A percentile compares a stretch with the other conserved stretches of the same genome.
These are phyloP conservation scores for Megastigmus dorsalis DNA, from an alignment of 2,888 invertebrate species.

Conservation along the genomic window DNA sequence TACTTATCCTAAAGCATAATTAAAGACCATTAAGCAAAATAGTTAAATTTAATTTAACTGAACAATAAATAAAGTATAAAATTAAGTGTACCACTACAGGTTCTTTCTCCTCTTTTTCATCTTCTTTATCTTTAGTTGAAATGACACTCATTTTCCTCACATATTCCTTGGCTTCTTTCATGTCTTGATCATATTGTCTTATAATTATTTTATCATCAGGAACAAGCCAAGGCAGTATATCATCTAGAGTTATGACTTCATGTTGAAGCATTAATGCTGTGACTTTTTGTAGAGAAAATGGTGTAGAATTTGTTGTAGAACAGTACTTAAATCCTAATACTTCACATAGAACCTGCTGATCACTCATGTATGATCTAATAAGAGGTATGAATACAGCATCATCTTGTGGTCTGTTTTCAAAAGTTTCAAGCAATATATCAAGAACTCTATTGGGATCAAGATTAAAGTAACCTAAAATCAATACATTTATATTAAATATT, in stretches of 20 bases:
- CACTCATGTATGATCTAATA: conserved; percentile 90
- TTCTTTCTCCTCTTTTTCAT: conserved; percentile 82
- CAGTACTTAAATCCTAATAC: conserved; percentile 94
- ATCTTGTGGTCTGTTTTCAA: conserved; percentile 90
- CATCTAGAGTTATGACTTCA: conserved; percentile 88
- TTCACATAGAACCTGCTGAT: conserved; percentile 91
- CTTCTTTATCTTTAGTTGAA: conserved; percentile 86
- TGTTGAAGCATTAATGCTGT: conserved; percentile 93
- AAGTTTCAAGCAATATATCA: conserved; percentile 96
- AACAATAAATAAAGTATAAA: neutral
- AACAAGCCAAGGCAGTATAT: conserved; percentile 93
- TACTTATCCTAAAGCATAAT: conserved; percentile 70
- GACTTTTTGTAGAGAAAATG: conserved; percentile 89
- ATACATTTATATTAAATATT: conserved; percentile 27
- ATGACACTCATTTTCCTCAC: conserved; percentile 90
- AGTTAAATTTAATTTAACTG: neutral
- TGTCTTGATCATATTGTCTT: conserved; percentile 87
- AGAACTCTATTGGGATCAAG: conserved; percentile 98
- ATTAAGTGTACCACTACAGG: conserved; percentile 77
- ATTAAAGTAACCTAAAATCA: conserved; percentile 92
- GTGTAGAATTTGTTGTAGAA: conserved; percentile 80
- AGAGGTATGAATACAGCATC: conserved; percentile 90
- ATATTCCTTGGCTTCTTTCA: conserved; percentile 89
- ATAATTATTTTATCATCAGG: conserved; percentile 90
- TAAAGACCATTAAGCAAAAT: neutral